phyloP scores from a whole-genome alignment of 2,797 vertebrate genomes.

The Pogonophryne albipinna region DNA sequence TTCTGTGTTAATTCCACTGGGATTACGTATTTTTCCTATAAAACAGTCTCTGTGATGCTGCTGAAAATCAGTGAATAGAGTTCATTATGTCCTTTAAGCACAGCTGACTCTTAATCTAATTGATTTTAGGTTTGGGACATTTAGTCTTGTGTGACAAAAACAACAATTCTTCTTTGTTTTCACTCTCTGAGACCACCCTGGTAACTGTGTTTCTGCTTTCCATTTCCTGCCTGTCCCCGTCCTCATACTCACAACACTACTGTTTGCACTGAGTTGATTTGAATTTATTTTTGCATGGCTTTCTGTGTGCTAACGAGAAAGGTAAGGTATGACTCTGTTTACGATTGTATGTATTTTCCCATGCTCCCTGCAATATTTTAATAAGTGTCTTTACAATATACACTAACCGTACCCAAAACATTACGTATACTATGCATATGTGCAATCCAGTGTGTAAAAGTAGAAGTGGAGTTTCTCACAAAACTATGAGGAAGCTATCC shows the following conservation, averaged over 20 bases:
- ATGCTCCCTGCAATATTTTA: constrained; percentile 2
- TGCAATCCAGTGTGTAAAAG: not conserved
- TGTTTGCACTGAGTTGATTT: constrained; percentile 42
- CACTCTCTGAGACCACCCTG: constrained; percentile 20
- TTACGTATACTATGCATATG: not conserved
- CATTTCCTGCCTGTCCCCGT: constrained; percentile 46
- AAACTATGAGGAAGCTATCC: no score
- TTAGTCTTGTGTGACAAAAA: not conserved
- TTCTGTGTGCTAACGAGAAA: constrained; percentile 64
- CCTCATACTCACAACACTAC: constrained; percentile 26
- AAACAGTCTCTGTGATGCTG: constrained; percentile 21
- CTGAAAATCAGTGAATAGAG: not conserved
- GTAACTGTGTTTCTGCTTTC: constrained; percentile 34
- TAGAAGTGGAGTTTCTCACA: not conserved
- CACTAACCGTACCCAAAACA: not conserved
- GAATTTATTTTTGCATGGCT: constrained; percentile 67
- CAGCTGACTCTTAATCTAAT: constrained; percentile 13
- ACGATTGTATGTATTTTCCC: not conserved
- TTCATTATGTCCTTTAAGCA: not conserved
- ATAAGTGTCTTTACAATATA: not conserved
- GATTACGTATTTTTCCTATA: not conserved
- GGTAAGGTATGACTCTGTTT: constrained; percentile 46
- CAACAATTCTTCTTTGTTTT: constrained; percentile 9
- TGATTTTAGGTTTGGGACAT: constrained; percentile 3
- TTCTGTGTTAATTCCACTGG: constrained; percentile 20